Evolutionary conservation across 2,797 vertebrate genomes (phyloP).

Genomic region (Rhinophrynus dorsalis): DNA sequence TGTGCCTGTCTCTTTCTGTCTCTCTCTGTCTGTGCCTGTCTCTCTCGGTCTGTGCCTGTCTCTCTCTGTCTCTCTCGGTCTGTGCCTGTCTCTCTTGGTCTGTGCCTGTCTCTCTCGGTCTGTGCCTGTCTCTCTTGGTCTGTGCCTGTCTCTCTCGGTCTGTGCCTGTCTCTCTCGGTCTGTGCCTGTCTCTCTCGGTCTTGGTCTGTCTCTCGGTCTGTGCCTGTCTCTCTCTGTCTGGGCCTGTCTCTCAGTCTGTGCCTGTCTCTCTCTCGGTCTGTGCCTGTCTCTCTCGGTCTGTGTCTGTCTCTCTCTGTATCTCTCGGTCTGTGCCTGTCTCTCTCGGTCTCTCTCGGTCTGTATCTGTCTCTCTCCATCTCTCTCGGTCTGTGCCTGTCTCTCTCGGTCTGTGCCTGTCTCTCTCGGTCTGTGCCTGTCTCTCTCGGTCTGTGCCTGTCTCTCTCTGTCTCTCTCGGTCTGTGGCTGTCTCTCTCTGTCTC

Average conservation of each 20-base stretch:
- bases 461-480: conserved; percentile 18
- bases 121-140: background rate
- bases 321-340: background rate
- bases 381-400: conserved; percentile 4
- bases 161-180: background rate
- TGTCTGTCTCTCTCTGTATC: no score
- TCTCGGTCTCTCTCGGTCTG: background rate
- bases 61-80: background rate
- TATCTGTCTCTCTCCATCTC: background rate
- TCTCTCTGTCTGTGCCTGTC: background rate
- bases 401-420: conserved; percentile 22
- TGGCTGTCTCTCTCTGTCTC: background rate
- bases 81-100: conserved; percentile 27
- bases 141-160: no score
- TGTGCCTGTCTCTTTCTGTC: background rate
- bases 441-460: background rate
- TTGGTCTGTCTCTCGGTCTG: background rate
- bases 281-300: background rate
- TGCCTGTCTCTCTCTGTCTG: background rate
- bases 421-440: conserved; percentile 30
- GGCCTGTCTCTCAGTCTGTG: background rate
- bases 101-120: conserved; percentile 51
- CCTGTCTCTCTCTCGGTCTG: background rate
- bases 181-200: background rate
- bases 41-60: no score